Conservation (phyloP, 2,888 invertebrate genomes). For the Ophion obscuratus region DNA sequence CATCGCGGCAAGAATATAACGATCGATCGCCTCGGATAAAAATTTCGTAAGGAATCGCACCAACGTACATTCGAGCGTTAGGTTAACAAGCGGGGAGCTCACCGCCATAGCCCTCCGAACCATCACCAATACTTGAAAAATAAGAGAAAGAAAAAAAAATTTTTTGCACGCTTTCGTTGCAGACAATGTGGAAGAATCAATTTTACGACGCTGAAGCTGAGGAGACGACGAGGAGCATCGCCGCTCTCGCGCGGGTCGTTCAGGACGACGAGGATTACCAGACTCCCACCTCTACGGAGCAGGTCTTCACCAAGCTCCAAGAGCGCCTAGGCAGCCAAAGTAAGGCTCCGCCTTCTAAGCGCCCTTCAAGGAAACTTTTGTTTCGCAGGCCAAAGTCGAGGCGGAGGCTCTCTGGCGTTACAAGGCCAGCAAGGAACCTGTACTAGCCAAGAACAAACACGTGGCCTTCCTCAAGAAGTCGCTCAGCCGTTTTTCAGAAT, state of each 20-base stretch:
- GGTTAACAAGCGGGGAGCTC: constrained; percentile 24
- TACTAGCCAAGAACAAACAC: constrained; percentile 88
- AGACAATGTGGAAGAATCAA: constrained; percentile 75
- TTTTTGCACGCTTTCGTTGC: neutral
- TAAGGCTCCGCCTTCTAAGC: neutral
- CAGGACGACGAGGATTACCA: constrained; percentile 87
- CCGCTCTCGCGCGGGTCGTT: constrained; percentile 82
- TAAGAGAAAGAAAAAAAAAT: neutral
- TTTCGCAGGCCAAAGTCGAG: constrained; percentile 86
- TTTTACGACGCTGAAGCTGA: constrained; percentile 71
- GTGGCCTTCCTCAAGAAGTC: constrained; percentile 88
- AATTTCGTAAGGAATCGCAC: neutral
- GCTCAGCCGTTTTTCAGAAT: constrained; percentile 88
- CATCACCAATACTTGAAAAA: neutral
- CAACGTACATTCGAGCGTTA: neutral
- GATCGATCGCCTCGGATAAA: neutral
- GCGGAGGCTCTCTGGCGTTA: constrained; percentile 85
- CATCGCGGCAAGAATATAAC: constrained; percentile 44
- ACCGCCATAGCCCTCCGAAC: neutral
- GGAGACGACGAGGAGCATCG: constrained; percentile 75
- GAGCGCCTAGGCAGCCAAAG: neutral
- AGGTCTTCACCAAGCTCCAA: constrained; percentile 80
- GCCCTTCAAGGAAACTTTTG: constrained; percentile 64
- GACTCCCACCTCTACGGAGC: constrained; percentile 87
- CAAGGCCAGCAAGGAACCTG: constrained; percentile 86